phyloP scores from a whole-genome alignment of 2,797 vertebrate genomes.

The Melanotaenia trifasciata region DNA sequence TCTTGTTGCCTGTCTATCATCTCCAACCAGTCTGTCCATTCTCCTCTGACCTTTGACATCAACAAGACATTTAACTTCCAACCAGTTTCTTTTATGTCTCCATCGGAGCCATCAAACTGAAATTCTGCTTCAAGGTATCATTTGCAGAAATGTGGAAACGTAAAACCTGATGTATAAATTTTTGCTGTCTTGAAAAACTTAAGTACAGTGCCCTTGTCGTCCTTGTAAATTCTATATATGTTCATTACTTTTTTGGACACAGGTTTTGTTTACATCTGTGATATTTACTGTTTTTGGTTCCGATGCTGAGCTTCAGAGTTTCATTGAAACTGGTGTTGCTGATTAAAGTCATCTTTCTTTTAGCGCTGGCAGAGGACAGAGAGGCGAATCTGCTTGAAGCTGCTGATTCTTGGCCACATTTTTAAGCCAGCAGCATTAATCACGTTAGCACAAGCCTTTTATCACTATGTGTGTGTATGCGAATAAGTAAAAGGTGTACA shows the following conservation, averaged over 20 bases:
- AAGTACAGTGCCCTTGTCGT: background rate
- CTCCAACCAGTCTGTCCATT: no score
- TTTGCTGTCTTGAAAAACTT: no score
- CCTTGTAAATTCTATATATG: background rate
- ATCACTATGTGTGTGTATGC: constrained; percentile 45
- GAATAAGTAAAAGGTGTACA: constrained; percentile 39
- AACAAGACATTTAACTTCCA: no score
- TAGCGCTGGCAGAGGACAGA: constrained; percentile 45
- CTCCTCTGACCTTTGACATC: no score
- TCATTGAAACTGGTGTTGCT: constrained; percentile 18
- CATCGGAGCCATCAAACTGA: no score
- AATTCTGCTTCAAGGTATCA: no score
- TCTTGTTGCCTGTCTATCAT: no score
- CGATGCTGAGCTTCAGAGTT: constrained; percentile 11
- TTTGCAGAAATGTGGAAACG: no score
- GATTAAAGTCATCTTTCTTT: constrained; percentile 54
- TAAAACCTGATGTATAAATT: no score
- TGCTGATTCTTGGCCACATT: constrained; percentile 45
- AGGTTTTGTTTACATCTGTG: background rate
- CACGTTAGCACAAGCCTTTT: constrained; percentile 79
- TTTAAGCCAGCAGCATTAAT: constrained; percentile 75
- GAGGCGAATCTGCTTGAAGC: constrained; percentile 58
- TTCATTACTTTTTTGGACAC: background rate
- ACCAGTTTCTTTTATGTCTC: no score
- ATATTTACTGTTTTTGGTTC: background rate